A percentile compares a stretch with the other conserved stretches of the same genome.
Evolutionary conservation across 2,888 invertebrate genomes (phyloP).

Genomic region (Drosophila limbata): DNA sequence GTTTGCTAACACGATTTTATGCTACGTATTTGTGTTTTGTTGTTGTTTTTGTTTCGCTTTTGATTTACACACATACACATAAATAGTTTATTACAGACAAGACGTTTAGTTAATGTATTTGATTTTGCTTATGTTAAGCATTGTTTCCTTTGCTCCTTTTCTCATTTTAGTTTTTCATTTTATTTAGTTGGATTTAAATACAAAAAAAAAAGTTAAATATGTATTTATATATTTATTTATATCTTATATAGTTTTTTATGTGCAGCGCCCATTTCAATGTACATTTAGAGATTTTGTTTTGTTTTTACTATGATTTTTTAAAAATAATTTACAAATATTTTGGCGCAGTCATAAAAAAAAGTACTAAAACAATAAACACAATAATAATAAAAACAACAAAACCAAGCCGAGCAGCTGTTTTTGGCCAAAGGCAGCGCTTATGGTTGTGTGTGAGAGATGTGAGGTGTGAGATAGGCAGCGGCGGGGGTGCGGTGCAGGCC

Average conservation of each 20-base stretch:
- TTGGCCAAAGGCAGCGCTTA: conserved; percentile 51
- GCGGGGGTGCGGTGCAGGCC: conserved; percentile 20
- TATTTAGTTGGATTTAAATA: conserved; percentile 44
- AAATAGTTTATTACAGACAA: conserved; percentile 65
- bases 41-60: conserved; percentile 41
- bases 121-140: conserved; percentile 40
- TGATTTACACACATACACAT: conserved; percentile 72
- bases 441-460: conserved; percentile 14
- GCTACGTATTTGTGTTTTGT: conserved; percentile 45
- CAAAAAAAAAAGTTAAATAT: conserved; percentile 42
- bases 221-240: conserved; percentile 32
- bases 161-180: conserved; percentile 19
- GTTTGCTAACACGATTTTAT: conserved; percentile 52
- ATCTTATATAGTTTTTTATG: conserved; percentile 48
- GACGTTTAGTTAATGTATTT: conserved; percentile 48
- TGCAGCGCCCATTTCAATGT: conserved; percentile 66
- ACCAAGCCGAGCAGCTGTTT: conserved; percentile 69
- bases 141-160: conserved; percentile 14
- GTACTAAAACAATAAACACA: conserved; percentile 64
- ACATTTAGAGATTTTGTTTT: conserved; percentile 53
- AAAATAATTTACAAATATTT: conserved; percentile 76
- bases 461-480: conserved; percentile 17
- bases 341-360: conserved; percentile 65
- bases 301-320: conserved; percentile 50
- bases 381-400: conserved; percentile 68